Evolutionary conservation across 2,113 vertebrate species (phyloP), one percentile per base, ranked within the genome.

Genomic region (Burhinus oedicnemus): DNA sequence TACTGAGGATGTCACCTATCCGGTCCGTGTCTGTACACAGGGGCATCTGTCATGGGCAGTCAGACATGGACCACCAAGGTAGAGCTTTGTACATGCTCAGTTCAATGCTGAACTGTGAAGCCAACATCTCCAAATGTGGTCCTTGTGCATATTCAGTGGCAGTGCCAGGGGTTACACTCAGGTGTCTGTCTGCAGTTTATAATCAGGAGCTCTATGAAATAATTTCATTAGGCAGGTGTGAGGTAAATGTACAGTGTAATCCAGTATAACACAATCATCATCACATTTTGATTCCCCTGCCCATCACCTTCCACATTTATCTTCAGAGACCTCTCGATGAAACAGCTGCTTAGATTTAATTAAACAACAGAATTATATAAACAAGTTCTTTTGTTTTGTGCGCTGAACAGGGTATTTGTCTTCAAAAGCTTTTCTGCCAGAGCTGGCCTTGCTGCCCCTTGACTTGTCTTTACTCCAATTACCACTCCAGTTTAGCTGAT

Each of bases 401-500:
- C 1, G 5, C 78, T 90, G 91, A 95, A 27, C 42, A 72, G 93
- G 75, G 66, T 92, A 95, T 97, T 95, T 21, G 55, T 95, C 95
- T 95, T 97, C 87, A 95, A 89, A 96, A 97, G 89, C 95, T 82
- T 87, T 97, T 87, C 89, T 95, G 92, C 87, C 79, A 89, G 91
- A 87, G 87, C 85, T 94, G 95, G 86, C 92, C 95, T 89, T 74
- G 78, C 93, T 96, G 93, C 77, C 95, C 97, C 93, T 93, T 97
- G 90, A 92, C 93, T 96, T 97, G 95, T 97, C 96, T 96, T 89
- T 91, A 70, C 83, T 96, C 94, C 96, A 97, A 97, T 97, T 97
- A 97, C 90, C 90, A 94, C 93, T 97, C 94, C 92, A 94, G 95
- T 97, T 97, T 96, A 96, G 95, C 85, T 97, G 97, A 98, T 98